Conservation (phyloP, 2,888 invertebrate genomes). For the Choreutis nemorana region DNA sequence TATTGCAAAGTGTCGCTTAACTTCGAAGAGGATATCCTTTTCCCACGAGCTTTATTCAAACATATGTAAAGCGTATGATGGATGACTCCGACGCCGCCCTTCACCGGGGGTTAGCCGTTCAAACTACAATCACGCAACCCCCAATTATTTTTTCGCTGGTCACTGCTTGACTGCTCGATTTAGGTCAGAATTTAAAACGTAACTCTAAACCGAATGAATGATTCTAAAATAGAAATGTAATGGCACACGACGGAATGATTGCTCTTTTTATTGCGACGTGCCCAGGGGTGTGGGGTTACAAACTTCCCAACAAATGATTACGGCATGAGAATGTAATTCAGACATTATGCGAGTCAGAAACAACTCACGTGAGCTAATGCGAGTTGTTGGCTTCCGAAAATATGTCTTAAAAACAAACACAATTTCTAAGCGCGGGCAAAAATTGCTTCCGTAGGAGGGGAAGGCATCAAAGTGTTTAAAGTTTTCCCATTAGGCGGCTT, state of each 20-base stretch:
- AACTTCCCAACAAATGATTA: slow-evolving; percentile 6
- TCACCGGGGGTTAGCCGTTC: slow-evolving; percentile 49
- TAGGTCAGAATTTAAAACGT: slow-evolving; percentile 55
- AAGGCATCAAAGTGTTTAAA: slow-evolving; percentile 24
- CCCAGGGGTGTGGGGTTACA: slow-evolving; percentile 41
- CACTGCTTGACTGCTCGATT: too few relatives aligned
- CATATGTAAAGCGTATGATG: slow-evolving; percentile 69
- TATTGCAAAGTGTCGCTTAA: slow-evolving; percentile 46
- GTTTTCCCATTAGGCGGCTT: slow-evolving; percentile 59
- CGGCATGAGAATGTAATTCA: slow-evolving; percentile 9
- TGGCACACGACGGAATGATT: slow-evolving; percentile 54
- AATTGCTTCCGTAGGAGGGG: slow-evolving; percentile 11
- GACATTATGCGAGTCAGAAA: slow-evolving; percentile 6
- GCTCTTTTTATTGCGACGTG: slow-evolving; percentile 44
- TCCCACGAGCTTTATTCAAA: slow-evolving; percentile 68
- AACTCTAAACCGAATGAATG: slow-evolving; percentile 44
- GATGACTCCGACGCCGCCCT: slow-evolving; percentile 52
- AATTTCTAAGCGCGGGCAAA: neutral
- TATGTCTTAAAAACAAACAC: slow-evolving; percentile 3
- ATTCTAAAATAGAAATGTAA: slow-evolving; percentile 50
- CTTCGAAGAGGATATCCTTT: slow-evolving; percentile 66
- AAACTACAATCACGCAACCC: slow-evolving; percentile 57
- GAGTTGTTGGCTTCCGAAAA: slow-evolving; percentile 1
- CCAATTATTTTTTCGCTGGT: slow-evolving; percentile 55
- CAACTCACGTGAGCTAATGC: neutral